Base-by-base conservation (phyloP, 1,140 invertebrate species). In the Drosophila paulistorum region DNA sequence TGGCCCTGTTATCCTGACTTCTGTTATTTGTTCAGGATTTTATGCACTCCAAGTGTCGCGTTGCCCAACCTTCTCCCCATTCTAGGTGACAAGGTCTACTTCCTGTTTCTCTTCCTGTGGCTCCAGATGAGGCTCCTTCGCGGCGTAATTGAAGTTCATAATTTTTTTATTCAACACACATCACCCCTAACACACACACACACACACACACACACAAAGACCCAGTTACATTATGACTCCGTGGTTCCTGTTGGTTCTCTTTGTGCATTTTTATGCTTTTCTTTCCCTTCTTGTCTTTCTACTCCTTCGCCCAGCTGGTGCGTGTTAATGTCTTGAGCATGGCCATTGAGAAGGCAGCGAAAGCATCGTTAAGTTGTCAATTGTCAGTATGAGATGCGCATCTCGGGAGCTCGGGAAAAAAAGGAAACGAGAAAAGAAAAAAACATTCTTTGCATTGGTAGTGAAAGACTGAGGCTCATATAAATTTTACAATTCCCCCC, bases 141-240 rank as follows among this genome's bases (percentile, higher is more conserved):
- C 10, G 14, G 35, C 74, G 74, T 77, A 77, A 77, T 77, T 77
- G 74, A 77, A 77, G 74, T 77, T 77, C 74, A 77, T 77, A 77
- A 70, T 77, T 77, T 69, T 77, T 76, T 77, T 77, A 77, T 77
- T 77, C 71, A 77, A 77, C 74, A 76, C 73, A 75, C 74, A 71
- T 55, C 35, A 76, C 59, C 45, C 45, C 45, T 51, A 51, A 51
- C 10, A 51, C 45, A 51, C 45, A 48, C 45, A 9, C 9, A n/a
- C 10, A 51, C 45, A 51, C 45, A 51, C 10, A 51, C 45, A 51
- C 45, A 48, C 45, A 9, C 9, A n/a, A 30, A 35, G 11, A 30
- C 30, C n/a, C 10, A 55, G 51, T 13, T 10, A 26, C 11, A 37
- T 14, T 7, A 37, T 33, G n/a, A 14, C 35, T 13, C 9, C 35